phyloP scores from a whole-genome alignment of 2,888 invertebrate genomes.

The Spatulosminthurus flaviceps region DNA sequence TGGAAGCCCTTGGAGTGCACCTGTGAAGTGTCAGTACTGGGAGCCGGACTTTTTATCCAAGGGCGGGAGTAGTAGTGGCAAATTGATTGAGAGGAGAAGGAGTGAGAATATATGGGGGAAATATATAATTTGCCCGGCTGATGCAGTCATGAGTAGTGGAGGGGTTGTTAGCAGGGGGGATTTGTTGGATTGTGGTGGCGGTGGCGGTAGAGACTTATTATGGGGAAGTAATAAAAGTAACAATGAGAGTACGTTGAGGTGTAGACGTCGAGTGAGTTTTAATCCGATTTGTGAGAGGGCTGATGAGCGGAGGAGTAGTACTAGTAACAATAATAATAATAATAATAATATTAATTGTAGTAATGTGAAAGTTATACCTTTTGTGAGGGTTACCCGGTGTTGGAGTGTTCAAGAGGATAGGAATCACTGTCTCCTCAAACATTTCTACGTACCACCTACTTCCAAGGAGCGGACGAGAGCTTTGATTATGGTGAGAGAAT shows the following conservation, averaged over 20 bases:
- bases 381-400: not conserved
- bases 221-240: no score
- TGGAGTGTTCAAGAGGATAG: not conserved
- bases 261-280: no score
- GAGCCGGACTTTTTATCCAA: not conserved
- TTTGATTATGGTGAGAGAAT: not conserved
- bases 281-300: no score
- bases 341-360: not conserved
- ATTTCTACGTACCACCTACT: not conserved
- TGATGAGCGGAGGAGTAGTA: no score
- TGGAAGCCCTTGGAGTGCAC: not conserved
- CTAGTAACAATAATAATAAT: no score
- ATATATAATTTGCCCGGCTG: no score
- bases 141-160: no score
- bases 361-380: not conserved
- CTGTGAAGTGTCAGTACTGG: slow-evolving; percentile 11
- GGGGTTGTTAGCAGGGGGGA: no score
- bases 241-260: no score
- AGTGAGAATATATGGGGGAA: not conserved
- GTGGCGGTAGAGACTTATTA: no score
- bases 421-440: not conserved
- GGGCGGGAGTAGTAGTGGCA: no score
- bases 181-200: no score
- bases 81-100: not conserved
- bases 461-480: not conserved